Conservation (phyloP, 2,113 vertebrate species). For the Orycteropus afer region DNA sequence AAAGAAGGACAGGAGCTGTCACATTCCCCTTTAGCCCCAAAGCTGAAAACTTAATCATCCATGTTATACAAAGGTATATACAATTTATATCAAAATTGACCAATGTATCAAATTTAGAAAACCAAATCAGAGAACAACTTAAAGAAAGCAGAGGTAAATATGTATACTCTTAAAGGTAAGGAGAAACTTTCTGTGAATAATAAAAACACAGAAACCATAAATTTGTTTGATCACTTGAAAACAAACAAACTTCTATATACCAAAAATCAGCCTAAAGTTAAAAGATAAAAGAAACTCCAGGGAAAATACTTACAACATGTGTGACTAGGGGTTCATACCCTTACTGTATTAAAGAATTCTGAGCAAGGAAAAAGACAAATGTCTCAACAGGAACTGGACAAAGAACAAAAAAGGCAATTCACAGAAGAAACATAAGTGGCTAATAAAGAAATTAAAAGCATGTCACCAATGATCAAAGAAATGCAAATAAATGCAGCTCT, state of each 20-base stretch:
- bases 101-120: not conserved
- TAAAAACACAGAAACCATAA: not conserved
- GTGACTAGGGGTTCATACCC: not conserved
- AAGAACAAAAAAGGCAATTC: slow-evolving; percentile 8
- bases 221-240: not conserved
- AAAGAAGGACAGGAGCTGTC: not conserved
- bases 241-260: not conserved
- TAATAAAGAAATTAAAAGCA: slow-evolving; percentile 53
- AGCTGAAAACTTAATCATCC: not conserved
- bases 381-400: not conserved
- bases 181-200: slow-evolving; percentile 21
- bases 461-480: slow-evolving; percentile 34
- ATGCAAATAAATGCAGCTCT: slow-evolving; percentile 23
- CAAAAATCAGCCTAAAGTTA: not conserved
- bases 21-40: not conserved
- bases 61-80: not conserved
- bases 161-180: not conserved
- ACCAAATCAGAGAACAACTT: not conserved
- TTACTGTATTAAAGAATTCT: not conserved
- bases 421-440: not conserved
- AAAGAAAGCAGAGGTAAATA: not conserved
- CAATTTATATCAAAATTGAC: not conserved
- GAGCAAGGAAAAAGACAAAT: not conserved
- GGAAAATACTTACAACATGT: not conserved
- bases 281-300: not conserved